Percentiles rank a stretch among this genome's conserved stretches.
Evolutionary conservation across 2,797 vertebrate species (phyloP).

Genomic region (Manis javanica): DNA sequence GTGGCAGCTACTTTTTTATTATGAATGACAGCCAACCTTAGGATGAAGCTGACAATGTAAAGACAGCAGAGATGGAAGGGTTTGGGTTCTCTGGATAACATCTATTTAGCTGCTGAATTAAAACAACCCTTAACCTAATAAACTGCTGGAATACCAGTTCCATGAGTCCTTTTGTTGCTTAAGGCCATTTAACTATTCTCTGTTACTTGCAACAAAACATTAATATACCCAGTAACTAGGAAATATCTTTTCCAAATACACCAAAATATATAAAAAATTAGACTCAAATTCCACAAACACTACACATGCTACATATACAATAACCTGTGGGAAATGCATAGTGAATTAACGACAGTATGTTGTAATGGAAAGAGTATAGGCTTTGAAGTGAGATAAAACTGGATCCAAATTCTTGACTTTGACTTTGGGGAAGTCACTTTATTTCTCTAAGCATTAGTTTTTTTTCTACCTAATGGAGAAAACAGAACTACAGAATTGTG

Average conservation of each 20-base stretch:
- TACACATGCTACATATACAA: not conserved
- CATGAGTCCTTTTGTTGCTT: conserved; percentile 2
- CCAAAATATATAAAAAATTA: not conserved
- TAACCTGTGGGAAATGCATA: not conserved
- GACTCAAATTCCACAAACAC: conserved; percentile 28
- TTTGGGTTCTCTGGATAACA: not conserved
- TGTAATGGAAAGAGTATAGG: not conserved
- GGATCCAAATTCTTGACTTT: not conserved
- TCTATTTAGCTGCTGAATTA: conserved; percentile 50
- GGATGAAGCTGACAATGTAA: conserved; percentile 24
- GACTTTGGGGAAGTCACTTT: not conserved
- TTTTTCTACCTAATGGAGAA: conserved; percentile 15
- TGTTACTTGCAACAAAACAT: not conserved
- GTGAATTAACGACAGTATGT: conserved; percentile 13
- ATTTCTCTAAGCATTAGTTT: conserved; percentile 47
- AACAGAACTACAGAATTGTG: conserved; percentile 19
- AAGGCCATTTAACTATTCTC: conserved; percentile 39
- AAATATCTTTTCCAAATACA: conserved; percentile 61
- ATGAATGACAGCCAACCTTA: conserved; percentile 26
- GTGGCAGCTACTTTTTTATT: conserved; percentile 8
- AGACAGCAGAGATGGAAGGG: not conserved
- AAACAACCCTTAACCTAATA: conserved; percentile 44
- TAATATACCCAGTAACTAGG: conserved; percentile 4
- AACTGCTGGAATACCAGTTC: conserved; percentile 27
- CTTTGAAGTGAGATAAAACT: conserved; percentile 42